phyloP scores from a whole-genome alignment of 2,888 invertebrate species.

The Phrixothrix hirtus region DNA sequence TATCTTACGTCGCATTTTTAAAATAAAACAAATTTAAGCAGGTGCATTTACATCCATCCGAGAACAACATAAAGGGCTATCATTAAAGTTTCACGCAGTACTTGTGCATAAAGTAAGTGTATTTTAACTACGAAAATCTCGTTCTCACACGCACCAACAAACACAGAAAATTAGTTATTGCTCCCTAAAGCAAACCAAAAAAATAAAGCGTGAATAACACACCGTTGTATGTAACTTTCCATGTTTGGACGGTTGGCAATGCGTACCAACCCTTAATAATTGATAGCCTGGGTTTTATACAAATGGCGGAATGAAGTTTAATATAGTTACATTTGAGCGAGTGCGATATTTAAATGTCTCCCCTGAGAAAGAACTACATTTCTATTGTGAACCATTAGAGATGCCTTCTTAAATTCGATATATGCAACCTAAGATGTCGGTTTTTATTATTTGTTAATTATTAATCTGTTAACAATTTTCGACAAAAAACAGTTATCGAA shows the following conservation, averaged over 20 bases:
- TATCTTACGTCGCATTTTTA: too few species aligned
- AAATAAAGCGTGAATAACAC: neutral
- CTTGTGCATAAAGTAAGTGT: slow-evolving; percentile 27
- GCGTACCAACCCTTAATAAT: slow-evolving; percentile 37
- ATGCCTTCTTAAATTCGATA: too few species aligned
- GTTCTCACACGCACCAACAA: slow-evolving; percentile 22
- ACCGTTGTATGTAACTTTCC: neutral
- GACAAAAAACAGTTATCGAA: too few species aligned
- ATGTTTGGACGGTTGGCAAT: slow-evolving; percentile 18
- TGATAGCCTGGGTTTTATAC: slow-evolving; percentile 39
- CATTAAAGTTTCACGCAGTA: slow-evolving; percentile 20
- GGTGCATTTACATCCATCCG: too few species aligned
- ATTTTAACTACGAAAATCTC: slow-evolving; percentile 26
- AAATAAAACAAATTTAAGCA: too few species aligned
- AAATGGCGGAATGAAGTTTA: slow-evolving; percentile 41
- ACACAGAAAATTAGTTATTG: slow-evolving; percentile 38
- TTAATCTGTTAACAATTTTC: neutral
- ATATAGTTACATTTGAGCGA: slow-evolving; percentile 40
- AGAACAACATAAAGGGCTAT: slow-evolving; percentile 3
- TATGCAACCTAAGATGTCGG: too few species aligned
- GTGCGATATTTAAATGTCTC: slow-evolving; percentile 39
- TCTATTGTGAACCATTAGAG: slow-evolving; percentile 17
- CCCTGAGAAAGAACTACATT: slow-evolving; percentile 26
- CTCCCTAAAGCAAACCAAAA: slow-evolving; percentile 22
- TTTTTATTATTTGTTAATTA: neutral